These are phyloP conservation scores for Eupristina koningsbergeri DNA, from an alignment of 1,140 invertebrate species.

Conservation along the genomic window DNA sequence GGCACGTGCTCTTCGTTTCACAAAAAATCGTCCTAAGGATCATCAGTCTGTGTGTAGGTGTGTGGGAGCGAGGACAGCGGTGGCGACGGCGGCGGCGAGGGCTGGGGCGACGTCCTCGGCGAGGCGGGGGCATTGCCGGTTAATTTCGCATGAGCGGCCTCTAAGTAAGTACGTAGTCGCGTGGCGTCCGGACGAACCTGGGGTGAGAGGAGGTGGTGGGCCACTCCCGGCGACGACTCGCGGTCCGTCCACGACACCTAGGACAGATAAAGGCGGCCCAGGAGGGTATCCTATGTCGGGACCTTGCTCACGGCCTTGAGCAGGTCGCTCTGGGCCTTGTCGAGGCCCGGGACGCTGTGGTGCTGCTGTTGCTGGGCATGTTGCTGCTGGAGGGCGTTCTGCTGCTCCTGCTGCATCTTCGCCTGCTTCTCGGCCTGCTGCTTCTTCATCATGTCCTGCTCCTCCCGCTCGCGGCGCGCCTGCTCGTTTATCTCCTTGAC, in stretches of 20 bases:
- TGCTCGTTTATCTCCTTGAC: conserved; percentile 97
- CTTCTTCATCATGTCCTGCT: conserved; percentile 92
- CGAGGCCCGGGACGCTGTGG: conserved; percentile 77
- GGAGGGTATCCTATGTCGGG: conserved; percentile 75
- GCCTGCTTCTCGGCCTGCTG: conserved; percentile 89
- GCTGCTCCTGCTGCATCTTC: conserved; percentile 78
- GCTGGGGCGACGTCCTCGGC: neutral
- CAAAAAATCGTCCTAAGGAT: conserved; percentile 35
- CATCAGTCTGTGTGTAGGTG: conserved; percentile 29
- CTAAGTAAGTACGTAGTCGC: conserved; percentile 61
- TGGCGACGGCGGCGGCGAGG: neutral
- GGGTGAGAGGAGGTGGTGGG: conserved; percentile 33
- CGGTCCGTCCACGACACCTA: conserved; percentile 54
- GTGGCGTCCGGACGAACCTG: conserved; percentile 45
- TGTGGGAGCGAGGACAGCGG: neutral
- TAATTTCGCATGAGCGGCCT: conserved; percentile 39
- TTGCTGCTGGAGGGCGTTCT: conserved; percentile 79
- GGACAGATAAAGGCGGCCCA: conserved; percentile 62
- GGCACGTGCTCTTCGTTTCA: conserved; percentile 6
- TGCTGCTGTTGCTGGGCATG: conserved; percentile 80
- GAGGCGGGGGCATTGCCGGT: neutral
- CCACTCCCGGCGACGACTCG: conserved; percentile 9
- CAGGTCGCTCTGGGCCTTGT: conserved; percentile 78
- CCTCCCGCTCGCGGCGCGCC: conserved; percentile 89
- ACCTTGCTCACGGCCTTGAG: conserved; percentile 80